phyloP scores from a whole-genome alignment of 2,888 invertebrate species.

The Tipula lateralis region DNA sequence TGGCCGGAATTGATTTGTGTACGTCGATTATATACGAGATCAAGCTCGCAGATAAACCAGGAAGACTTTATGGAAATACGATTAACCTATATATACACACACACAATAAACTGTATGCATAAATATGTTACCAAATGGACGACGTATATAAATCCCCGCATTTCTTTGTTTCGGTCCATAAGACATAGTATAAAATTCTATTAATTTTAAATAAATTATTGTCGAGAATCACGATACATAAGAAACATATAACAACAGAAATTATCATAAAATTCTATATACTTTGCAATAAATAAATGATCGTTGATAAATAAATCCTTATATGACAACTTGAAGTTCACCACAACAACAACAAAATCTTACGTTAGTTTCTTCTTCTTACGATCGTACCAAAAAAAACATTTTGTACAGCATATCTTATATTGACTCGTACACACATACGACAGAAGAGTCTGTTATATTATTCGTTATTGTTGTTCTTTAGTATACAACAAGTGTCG shows the following conservation, averaged over 20 bases:
- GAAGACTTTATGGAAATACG: not conserved
- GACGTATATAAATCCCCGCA: not conserved
- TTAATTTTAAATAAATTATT: conserved; percentile 19
- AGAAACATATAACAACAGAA: not conserved
- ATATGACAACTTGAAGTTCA: conserved; percentile 19
- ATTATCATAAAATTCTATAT: not conserved
- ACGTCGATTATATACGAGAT: not conserved
- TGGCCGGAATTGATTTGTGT: not conserved
- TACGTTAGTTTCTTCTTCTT: not conserved
- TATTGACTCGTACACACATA: no score
- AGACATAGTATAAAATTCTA: not conserved
- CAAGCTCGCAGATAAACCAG: not conserved
- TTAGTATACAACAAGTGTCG: not conserved
- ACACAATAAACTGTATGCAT: not conserved
- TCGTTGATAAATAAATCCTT: conserved; percentile 19
- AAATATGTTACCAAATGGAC: not conserved
- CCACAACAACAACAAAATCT: not conserved
- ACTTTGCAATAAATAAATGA: conserved; percentile 11
- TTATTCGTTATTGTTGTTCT: not conserved
- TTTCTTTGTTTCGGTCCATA: not conserved
- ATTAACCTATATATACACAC: not conserved
- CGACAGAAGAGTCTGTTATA: no score
- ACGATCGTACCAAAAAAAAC: not conserved
- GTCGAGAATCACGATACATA: not conserved
- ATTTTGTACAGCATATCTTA: not conserved